phyloP scores from a whole-genome alignment of 2,888 invertebrate species.

The Amblyjoppa proteus region DNA sequence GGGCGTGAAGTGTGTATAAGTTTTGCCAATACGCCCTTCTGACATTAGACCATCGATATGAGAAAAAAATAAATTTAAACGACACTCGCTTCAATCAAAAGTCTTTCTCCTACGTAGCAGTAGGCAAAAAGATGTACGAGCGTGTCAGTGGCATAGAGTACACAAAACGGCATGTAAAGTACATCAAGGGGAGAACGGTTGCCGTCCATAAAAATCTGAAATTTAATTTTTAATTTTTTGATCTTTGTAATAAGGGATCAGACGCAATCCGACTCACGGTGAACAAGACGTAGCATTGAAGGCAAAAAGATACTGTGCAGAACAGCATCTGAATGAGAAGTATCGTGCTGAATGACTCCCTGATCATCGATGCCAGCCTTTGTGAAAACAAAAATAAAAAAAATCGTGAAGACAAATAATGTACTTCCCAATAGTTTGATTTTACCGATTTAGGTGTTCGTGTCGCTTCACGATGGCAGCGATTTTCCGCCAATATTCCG shows the following conservation, averaged over 20 bases:
- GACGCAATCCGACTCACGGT: constrained; percentile 41
- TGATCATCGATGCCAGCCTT: constrained; percentile 51
- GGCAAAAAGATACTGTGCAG: constrained; percentile 65
- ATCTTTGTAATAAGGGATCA: not conserved
- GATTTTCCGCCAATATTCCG: constrained; percentile 21
- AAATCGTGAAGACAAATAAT: not conserved
- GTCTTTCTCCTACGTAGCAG: constrained; percentile 68
- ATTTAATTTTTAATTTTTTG: not conserved
- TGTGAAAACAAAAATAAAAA: constrained; percentile 2
- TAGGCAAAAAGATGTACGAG: constrained; percentile 67
- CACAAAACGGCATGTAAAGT: constrained; percentile 59
- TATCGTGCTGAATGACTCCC: constrained; percentile 60
- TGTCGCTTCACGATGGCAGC: constrained; percentile 42
- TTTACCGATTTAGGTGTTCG: constrained; percentile 39
- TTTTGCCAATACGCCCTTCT: not conserved
- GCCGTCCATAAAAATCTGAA: constrained; percentile 59
- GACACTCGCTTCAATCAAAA: constrained; percentile 58
- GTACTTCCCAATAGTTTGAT: not conserved
- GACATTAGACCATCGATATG: not conserved
- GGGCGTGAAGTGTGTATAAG: not conserved
- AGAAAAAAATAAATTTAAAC: not conserved
- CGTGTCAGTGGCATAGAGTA: constrained; percentile 62
- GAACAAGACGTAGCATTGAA: constrained; percentile 63
- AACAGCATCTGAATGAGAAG: constrained; percentile 63
- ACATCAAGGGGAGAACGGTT: constrained; percentile 45